These are phyloP conservation scores for Meloe dianella DNA, from an alignment of 2,888 invertebrate genomes.

Conservation along the genomic window DNA sequence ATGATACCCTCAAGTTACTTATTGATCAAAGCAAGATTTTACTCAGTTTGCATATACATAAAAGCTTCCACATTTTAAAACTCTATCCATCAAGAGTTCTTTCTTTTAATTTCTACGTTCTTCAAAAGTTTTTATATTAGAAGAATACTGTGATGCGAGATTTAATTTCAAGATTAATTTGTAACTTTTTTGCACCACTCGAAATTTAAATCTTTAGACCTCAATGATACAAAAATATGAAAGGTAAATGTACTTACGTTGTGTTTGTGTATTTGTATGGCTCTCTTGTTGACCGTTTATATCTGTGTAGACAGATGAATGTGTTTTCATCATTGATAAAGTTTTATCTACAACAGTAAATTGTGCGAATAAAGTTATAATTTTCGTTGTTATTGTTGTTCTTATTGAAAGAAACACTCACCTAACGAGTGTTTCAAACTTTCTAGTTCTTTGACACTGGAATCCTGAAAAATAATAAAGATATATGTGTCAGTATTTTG, in stretches of 20 bases:
- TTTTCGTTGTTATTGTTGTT: constrained; percentile 14
- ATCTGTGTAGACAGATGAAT: constrained; percentile 52
- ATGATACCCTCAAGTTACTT: too few relatives aligned
- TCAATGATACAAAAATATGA: background rate
- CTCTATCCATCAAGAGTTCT: background rate
- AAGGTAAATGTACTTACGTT: constrained; percentile 45
- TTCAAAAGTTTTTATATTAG: background rate
- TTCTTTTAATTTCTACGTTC: background rate
- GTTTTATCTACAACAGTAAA: constrained; percentile 48
- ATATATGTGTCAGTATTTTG: background rate
- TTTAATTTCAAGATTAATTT: background rate
- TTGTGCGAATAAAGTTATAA: background rate
- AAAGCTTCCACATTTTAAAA: background rate
- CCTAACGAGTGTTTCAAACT: constrained; percentile 59
- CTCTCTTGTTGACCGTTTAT: constrained; percentile 55
- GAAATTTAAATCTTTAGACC: too few relatives aligned
- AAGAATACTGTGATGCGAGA: background rate
- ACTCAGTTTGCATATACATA: too few relatives aligned
- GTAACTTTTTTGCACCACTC: too few relatives aligned
- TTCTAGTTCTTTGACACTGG: constrained; percentile 63
- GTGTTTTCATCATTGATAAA: constrained; percentile 55
- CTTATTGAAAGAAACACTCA: constrained; percentile 40
- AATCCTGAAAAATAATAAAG: constrained; percentile 56
- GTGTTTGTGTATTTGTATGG: constrained; percentile 52
- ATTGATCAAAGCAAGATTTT: too few relatives aligned